These are phyloP conservation scores for Rotaria magnacalcarata DNA, from an alignment of 2,888 invertebrate species.

Conservation along the genomic window DNA sequence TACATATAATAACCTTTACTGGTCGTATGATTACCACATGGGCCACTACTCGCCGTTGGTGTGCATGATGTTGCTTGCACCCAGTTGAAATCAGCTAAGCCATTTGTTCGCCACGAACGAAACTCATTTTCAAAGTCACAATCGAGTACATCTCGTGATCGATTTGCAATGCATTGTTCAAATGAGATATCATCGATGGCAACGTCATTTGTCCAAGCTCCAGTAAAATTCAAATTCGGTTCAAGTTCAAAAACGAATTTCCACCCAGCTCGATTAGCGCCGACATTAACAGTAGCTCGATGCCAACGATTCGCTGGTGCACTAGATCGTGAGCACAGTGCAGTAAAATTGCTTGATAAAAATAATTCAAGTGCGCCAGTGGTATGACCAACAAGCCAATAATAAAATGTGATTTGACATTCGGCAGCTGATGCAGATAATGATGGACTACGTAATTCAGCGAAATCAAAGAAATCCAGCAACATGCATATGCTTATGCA, in stretches of 20 bases:
- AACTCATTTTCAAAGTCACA: conserved; percentile 53
- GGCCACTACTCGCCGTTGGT: conserved; percentile 45
- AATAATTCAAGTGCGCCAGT: conserved; percentile 20
- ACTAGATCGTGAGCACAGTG: conserved; percentile 30
- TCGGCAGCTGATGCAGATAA: conserved; percentile 38
- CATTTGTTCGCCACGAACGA: conserved; percentile 51
- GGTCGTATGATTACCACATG: conserved; percentile 46
- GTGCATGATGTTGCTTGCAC: conserved; percentile 43
- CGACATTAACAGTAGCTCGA: conserved; percentile 40
- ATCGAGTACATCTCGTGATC: background rate
- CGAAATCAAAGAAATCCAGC: conserved; percentile 40
- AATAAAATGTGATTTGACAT: conserved; percentile 39
- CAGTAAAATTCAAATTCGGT: background rate
- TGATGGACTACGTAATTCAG: conserved; percentile 38
- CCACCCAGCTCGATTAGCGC: conserved; percentile 34
- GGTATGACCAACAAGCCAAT: conserved; percentile 15
- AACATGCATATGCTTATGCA: conserved; percentile 41
- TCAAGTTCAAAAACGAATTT: conserved; percentile 20
- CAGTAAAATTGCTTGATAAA: background rate
- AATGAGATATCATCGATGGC: conserved; percentile 44
- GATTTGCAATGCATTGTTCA: conserved; percentile 39
- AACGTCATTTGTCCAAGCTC: conserved; percentile 1
- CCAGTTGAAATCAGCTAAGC: conserved; percentile 48
- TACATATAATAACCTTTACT: conserved; percentile 51
- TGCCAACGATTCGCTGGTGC: conserved; percentile 33